phyloP scores from a whole-genome alignment of 2,113 vertebrate genomes.

The Barbus barbus region DNA sequence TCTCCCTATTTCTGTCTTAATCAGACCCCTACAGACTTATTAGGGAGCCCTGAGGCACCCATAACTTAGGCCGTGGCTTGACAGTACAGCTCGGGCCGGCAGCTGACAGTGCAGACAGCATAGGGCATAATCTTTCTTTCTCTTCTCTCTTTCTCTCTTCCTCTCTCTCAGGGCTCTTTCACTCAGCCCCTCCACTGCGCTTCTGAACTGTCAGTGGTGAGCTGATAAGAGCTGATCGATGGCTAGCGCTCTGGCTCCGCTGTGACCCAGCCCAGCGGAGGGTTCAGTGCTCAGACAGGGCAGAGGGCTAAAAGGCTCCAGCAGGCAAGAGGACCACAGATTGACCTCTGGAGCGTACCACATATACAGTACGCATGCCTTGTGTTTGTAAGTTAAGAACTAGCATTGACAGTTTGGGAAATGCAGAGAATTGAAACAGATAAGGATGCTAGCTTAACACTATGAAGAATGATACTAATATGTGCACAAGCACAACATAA shows the following conservation, averaged over 20 bases:
- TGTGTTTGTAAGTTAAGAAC: neutral
- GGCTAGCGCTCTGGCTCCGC: slow-evolving; percentile 52
- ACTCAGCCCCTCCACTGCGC: slow-evolving; percentile 49
- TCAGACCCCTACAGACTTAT: slow-evolving; percentile 48
- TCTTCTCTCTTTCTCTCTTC: slow-evolving; percentile 47
- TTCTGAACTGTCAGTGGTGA: slow-evolving; percentile 60
- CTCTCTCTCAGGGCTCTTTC: slow-evolving; percentile 39
- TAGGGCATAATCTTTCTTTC: slow-evolving; percentile 44
- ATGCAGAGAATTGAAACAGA: neutral
- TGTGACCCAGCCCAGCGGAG: slow-evolving; percentile 42
- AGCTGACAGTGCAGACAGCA: slow-evolving; percentile 43
- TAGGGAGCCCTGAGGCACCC: slow-evolving; percentile 48
- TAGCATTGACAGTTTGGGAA: neutral
- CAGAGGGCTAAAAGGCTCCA: slow-evolving; percentile 48
- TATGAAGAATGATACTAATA: neutral
- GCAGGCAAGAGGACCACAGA: slow-evolving; percentile 40
- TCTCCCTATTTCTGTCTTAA: slow-evolving; percentile 33
- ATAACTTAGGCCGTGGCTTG: slow-evolving; percentile 49
- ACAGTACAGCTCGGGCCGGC: slow-evolving; percentile 44
- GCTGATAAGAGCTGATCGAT: slow-evolving; percentile 50
- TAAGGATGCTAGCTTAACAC: neutral
- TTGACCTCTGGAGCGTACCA: slow-evolving; percentile 48
- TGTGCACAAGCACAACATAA: neutral
- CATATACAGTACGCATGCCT: slow-evolving; percentile 42
- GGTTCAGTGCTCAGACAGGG: slow-evolving; percentile 49